A percentile compares a stretch with the other conserved stretches of the same genome.
These are phyloP conservation scores for Drosophila lutescens DNA, from an alignment of 2,888 invertebrate species.

Conservation along the genomic window DNA sequence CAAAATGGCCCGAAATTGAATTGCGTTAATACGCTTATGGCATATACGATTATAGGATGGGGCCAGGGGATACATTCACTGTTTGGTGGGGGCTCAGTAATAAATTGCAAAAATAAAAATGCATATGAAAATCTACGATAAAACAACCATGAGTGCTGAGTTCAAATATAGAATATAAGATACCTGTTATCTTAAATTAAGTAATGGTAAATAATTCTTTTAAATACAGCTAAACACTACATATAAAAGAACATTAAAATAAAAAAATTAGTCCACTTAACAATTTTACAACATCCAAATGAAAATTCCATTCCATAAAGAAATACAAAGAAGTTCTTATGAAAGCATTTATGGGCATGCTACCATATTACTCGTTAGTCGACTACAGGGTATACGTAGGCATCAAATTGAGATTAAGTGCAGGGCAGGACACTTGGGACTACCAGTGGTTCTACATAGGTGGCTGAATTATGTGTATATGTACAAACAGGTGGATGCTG, in stretches of 20 bases:
- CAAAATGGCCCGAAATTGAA: conserved; percentile 68
- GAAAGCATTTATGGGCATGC: conserved; percentile 9
- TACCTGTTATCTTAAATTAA: background rate
- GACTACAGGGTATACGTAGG: conserved; percentile 43
- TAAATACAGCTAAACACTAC: too few species aligned
- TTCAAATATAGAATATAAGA: background rate
- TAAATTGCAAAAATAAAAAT: conserved; percentile 70
- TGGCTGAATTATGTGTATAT: conserved; percentile 4
- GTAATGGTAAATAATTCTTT: background rate
- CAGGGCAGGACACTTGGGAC: conserved; percentile 52
- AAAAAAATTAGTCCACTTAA: background rate
- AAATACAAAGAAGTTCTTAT: background rate
- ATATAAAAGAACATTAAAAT: too few species aligned
- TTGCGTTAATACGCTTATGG: conserved; percentile 78
- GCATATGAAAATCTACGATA: conserved; percentile 71
- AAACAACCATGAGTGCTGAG: conserved; percentile 29
- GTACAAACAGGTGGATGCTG: conserved; percentile 6
- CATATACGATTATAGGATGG: conserved; percentile 49
- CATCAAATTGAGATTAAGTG: conserved; percentile 75
- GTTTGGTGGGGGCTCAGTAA: conserved; percentile 38
- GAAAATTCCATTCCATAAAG: background rate
- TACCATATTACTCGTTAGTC: background rate
- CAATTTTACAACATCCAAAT: background rate
- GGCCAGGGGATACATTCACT: conserved; percentile 1
- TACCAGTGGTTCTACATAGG: conserved; percentile 28